Percentiles rank a stretch among this genome's conserved stretches.
Evolutionary conservation across 2,797 vertebrate genomes (phyloP).

Genomic region (Parambassis ranga): DNA sequence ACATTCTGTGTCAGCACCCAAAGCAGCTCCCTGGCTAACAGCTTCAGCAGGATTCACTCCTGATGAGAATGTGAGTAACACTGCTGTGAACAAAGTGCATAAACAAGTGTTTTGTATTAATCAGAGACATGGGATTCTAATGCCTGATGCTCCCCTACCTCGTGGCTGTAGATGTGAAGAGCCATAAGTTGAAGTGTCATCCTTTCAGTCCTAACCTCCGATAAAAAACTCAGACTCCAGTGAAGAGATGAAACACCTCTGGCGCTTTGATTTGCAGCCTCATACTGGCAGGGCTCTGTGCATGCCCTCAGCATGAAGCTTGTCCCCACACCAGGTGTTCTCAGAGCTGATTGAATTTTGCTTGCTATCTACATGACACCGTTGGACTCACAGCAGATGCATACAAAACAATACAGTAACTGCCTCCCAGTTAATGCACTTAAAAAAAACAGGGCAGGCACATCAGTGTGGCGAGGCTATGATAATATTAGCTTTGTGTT

Average conservation of each 20-base stretch:
- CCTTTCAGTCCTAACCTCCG: constrained; percentile 62
- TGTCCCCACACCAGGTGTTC: constrained; percentile 74
- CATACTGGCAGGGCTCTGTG: constrained; percentile 49
- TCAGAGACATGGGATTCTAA: constrained; percentile 44
- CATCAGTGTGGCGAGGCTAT: constrained; percentile 31
- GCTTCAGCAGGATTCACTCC: constrained; percentile 54
- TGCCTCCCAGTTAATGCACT: constrained; percentile 4
- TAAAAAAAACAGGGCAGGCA: constrained; percentile 26
- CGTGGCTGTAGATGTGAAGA: constrained; percentile 53
- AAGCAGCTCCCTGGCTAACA: constrained; percentile 44
- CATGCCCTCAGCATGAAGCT: constrained; percentile 62
- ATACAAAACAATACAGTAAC: constrained; percentile 42
- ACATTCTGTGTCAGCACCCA: constrained; percentile 61
- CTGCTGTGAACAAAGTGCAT: constrained; percentile 74
- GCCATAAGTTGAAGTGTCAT: constrained; percentile 60
- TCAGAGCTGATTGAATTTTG: constrained; percentile 61
- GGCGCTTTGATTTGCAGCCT: constrained; percentile 67
- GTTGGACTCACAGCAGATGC: constrained; percentile 29
- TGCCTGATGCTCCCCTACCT: constrained; percentile 45
- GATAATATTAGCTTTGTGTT: constrained; percentile 45
- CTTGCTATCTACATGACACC: constrained; percentile 42
- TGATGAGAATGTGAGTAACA: constrained; percentile 57
- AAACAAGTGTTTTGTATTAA: constrained; percentile 72
- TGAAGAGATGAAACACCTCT: constrained; percentile 66
- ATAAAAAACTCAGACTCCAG: constrained; percentile 52